Conservation (phyloP, 2,888 invertebrate genomes). For the Sesamia inferens region DNA sequence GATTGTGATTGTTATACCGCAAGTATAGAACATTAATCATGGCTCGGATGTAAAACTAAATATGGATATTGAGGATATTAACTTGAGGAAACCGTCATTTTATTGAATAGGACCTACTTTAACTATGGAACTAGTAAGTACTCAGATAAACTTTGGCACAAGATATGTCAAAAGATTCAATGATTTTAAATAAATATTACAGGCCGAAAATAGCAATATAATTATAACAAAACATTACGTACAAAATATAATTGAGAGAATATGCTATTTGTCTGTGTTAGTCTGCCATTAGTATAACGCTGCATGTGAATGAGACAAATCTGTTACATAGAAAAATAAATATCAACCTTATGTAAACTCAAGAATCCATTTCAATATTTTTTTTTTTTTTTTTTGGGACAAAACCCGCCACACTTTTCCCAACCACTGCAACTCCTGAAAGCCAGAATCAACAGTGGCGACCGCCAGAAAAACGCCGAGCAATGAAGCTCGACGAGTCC, state of each 20-base stretch:
- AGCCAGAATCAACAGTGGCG: too few species aligned
- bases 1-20: constrained; percentile 50
- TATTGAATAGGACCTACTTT: constrained; percentile 6
- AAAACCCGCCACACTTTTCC: too few species aligned
- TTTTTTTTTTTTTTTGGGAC: too few species aligned
- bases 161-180: too few species aligned
- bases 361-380: background rate
- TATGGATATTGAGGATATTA: constrained; percentile 36
- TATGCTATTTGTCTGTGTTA: background rate
- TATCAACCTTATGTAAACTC: background rate
- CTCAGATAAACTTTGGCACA: too few species aligned
- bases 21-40: constrained; percentile 47
- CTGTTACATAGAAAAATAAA: background rate
- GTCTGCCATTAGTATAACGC: background rate
- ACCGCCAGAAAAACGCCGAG: too few species aligned
- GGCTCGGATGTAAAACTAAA: constrained; percentile 29
- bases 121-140: background rate
- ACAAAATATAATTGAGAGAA: background rate
- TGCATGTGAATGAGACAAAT: too few species aligned
- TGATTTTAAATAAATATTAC: too few species aligned
- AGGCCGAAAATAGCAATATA: background rate
- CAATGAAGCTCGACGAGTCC: too few species aligned
- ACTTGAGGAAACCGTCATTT: constrained; percentile 25
- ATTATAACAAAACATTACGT: background rate
- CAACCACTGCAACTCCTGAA: too few species aligned